phyloP scores from a whole-genome alignment of 2,888 invertebrate genomes.

The Folsomia manolachei region DNA sequence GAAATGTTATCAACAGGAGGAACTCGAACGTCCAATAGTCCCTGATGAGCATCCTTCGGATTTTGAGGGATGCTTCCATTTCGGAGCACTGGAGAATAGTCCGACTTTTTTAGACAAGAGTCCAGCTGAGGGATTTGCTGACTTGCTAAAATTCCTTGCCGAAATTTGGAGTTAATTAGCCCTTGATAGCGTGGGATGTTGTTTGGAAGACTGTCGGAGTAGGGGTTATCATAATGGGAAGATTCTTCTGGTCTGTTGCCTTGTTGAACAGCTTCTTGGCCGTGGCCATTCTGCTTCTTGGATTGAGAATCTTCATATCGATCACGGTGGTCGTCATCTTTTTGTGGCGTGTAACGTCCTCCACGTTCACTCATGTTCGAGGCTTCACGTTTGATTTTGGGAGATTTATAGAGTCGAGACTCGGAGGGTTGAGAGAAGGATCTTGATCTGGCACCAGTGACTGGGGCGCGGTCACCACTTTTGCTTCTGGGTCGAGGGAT shows the following conservation, averaged over 20 bases:
- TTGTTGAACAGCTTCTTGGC: no score
- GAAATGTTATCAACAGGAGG: slow-evolving; percentile 15
- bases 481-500: background rate
- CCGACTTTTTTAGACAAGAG: background rate
- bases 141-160: background rate
- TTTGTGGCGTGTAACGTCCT: background rate
- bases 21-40: background rate
- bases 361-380: background rate
- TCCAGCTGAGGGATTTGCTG: background rate
- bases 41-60: background rate
- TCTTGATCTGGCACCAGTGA: background rate
- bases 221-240: background rate
- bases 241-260: background rate
- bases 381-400: background rate
- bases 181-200: background rate
- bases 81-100: background rate
- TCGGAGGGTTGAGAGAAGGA: background rate
- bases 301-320: background rate
- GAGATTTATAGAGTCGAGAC: no score
- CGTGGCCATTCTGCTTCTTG: no score
- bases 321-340: background rate
- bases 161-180: background rate
- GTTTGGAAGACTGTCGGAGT: background rate
- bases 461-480: background rate
- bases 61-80: no score